Base-by-base conservation (phyloP, 1,140 invertebrate species). In the Triops longicaudatus region DNA sequence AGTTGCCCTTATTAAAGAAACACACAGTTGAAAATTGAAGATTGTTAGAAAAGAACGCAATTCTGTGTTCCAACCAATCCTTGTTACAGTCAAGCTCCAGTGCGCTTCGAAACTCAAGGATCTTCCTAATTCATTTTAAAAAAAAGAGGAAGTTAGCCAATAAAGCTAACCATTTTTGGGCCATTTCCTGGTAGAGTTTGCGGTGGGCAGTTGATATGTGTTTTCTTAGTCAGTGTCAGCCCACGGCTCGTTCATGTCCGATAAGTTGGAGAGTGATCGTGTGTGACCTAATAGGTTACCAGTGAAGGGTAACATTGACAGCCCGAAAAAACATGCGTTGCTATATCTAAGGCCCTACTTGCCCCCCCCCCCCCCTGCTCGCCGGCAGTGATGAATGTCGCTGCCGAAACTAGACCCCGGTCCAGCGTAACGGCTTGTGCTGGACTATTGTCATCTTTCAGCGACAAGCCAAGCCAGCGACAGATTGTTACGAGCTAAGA, bases 391-490 rank as follows among this genome's bases (percentile, higher is more conserved):
- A 63, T 63, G 50, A 63, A 63, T 63, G n/a, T 63, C 10, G 17
- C n/a, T 22, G 50, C 22, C 50, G 50, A 63, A 63, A 63, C 5
- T n/a, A 63, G 17, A 63, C 14, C 50, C 14, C 22, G 17, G 50
- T 63, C 50, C 50, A 63, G 50, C 50, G 50, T 63, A 63, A 63
- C 50, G 50, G 50, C 50, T 22, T 63, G 22, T 22, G 50, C 50
- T 63, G 10, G 22, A 63, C 44, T 63, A 63, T 63, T 63, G 50
- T 63, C 50, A 22, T 63, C 50, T 63, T 63, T 63, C 50, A 22
- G 50, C 50, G 50, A 63, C 50, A 63, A 63, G 10, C 50, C 31
- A 63, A 22, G 44, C 7, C 44, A n/a, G 44, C 44, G 14, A n/a
- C 44, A 22, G 50, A 63, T 63, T 63, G 50, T n/a, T 17, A 63